phyloP scores from a whole-genome alignment of 2,797 vertebrate genomes.

The Phoeniculus purpureus region DNA sequence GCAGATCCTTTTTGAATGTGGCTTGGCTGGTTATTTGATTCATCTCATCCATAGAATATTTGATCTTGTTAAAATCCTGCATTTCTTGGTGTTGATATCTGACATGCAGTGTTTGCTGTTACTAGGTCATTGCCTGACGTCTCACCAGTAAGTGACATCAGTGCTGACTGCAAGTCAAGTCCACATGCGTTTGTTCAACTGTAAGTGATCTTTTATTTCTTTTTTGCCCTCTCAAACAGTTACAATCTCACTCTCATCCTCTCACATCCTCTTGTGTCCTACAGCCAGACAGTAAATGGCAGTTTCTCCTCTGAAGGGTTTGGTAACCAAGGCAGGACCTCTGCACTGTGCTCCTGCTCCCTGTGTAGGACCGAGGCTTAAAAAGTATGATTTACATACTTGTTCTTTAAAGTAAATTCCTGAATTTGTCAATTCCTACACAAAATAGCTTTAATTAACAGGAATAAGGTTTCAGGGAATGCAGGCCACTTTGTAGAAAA shows the following conservation, averaged over 20 bases:
- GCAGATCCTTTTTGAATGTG: not conserved
- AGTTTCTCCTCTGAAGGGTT: not conserved
- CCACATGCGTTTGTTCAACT: not conserved
- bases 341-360: not conserved
- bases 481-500: not conserved
- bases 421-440: not conserved
- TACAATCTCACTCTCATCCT: not conserved
- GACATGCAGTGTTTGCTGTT: not conserved
- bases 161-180: not conserved
- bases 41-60: not conserved
- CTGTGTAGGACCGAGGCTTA: not conserved
- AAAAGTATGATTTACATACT: not conserved
- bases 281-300: not conserved
- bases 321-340: not conserved
- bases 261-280: not conserved
- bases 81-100: not conserved
- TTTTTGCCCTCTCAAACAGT: not conserved
- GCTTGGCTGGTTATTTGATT: not conserved
- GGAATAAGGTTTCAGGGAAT: not conserved
- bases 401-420: not conserved
- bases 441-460: not conserved
- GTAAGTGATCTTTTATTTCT: slow-evolving; percentile 41
- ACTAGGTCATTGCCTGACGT: not conserved
- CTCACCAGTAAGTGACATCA: not conserved
- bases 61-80: not conserved